Base-by-base conservation (phyloP, 2,113 vertebrate genomes). In the Oceanites oceanicus region DNA sequence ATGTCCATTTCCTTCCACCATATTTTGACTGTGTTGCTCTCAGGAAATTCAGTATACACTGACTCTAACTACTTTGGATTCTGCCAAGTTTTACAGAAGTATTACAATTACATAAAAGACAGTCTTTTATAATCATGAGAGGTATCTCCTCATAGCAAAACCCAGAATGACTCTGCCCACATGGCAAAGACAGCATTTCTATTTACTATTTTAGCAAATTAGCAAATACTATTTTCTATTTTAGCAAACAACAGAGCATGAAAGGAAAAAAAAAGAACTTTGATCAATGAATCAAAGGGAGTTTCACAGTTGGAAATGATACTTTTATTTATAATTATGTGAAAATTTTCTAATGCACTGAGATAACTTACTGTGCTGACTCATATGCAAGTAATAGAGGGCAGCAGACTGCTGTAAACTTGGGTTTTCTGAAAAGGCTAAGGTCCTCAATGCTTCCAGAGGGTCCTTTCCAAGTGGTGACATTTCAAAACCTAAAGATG, bases 381-480 rank as follows among this genome's bases (percentile, higher is more conserved):
- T 98, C 94, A 98, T 96, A 38, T 98, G 97, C 91, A 98, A 88
- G 68, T 98, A 98, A 94, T 97, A 98, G 44, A 98, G 90, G 32
- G 98, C 98, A 92, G 98, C 98, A 32, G 97, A 97, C 91, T 97
- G 97, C 79, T 99, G 98, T 44, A 98, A 95, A 65, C 97, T 94
- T 13, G 74, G 30, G 59, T 98, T 97, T 96, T 98, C 98, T 75
- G 98, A 98, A 92, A 97, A 97, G 58, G 98, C 96, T 82, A 98
- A 96, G 73, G 96, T 98, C 89, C 67, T 98, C 96, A 99, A 94
- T 30, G 97, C 94, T 65, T 97, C 96, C 19, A 98, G 92, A 75
- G 94, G 53, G n/a, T 97, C 96, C 8, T 92, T 97, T 84, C 91
- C 96, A 79, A 98, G 94, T 4, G 95, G 93, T 70, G 94, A 96